Evolutionary conservation across 2,113 vertebrate species (phyloP).

Genomic region (Aspidoscelis tigris): DNA sequence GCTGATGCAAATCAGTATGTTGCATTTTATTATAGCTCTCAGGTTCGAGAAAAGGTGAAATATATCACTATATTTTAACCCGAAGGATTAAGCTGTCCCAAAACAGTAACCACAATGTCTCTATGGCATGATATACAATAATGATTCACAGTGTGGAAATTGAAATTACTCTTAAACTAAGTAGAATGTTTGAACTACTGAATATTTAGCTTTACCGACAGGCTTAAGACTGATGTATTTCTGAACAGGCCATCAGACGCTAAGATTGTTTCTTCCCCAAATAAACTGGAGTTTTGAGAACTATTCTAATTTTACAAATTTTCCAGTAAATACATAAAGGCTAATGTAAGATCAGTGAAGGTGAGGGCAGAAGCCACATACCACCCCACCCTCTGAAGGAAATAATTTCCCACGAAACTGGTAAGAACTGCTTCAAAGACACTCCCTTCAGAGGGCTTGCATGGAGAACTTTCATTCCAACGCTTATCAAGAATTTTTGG

Average conservation of each 20-base stretch:
- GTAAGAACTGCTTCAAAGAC: no score
- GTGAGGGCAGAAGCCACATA: no score
- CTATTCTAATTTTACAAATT: conserved; percentile 14
- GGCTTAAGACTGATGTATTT: neutral
- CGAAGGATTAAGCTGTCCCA: neutral
- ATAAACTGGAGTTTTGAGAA: conserved; percentile 36
- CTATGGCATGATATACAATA: neutral
- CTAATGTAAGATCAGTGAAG: no score
- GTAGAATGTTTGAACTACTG: neutral
- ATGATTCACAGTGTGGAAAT: neutral
- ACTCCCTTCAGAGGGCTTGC: no score
- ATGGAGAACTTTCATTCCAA: no score
- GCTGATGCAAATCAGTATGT: neutral
- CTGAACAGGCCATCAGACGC: neutral
- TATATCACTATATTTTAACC: neutral
- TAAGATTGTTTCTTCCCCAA: conserved; percentile 21
- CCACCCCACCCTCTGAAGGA: no score
- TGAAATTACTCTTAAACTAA: neutral
- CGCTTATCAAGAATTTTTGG: no score
- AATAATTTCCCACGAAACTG: no score
- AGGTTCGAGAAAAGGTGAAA: neutral
- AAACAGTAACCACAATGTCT: neutral
- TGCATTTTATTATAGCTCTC: neutral
- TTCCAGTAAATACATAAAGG: neutral
- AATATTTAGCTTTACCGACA: neutral